Percentiles rank a stretch among this genome's conserved stretches.
Conservation (phyloP, 2,888 invertebrate genomes). For the Isoperla grammatica region DNA sequence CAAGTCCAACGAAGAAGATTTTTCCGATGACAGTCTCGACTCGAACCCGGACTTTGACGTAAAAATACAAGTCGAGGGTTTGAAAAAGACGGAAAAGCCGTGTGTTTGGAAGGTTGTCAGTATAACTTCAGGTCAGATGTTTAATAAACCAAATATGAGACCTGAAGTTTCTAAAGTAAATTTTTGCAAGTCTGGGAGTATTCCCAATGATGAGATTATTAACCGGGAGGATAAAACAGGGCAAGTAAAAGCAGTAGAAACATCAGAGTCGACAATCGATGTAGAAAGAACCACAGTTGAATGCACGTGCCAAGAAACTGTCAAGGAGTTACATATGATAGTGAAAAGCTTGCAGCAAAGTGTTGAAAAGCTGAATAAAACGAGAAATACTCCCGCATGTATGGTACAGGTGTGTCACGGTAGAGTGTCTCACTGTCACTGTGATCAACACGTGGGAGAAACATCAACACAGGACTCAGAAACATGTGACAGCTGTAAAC, state of each 20-base stretch:
- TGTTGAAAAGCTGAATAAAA: background rate
- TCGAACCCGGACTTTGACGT: slow-evolving; percentile 14
- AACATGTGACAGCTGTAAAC: too few species aligned
- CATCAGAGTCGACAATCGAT: too few species aligned
- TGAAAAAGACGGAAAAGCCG: background rate
- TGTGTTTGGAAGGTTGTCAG: slow-evolving; percentile 5
- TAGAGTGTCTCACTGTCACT: background rate
- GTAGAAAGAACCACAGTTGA: background rate
- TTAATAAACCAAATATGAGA: too few species aligned
- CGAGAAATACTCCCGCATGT: background rate
- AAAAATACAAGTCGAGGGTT: too few species aligned
- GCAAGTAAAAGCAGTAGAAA: background rate
- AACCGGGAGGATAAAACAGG: background rate
- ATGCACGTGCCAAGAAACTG: background rate
- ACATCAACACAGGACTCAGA: background rate
- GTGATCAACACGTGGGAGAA: background rate
- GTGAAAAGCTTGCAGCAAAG: background rate
- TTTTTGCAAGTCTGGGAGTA: too few species aligned
- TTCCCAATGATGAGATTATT: too few species aligned
- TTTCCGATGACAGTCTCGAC: slow-evolving; percentile 26
- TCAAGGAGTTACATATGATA: background rate
- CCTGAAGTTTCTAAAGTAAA: too few species aligned
- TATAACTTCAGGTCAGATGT: background rate
- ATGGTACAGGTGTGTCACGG: background rate
- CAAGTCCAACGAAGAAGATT: slow-evolving; percentile 17